Evolutionary conservation across 2,113 vertebrate genomes (phyloP).

Genomic region (Haemorhous mexicanus): DNA sequence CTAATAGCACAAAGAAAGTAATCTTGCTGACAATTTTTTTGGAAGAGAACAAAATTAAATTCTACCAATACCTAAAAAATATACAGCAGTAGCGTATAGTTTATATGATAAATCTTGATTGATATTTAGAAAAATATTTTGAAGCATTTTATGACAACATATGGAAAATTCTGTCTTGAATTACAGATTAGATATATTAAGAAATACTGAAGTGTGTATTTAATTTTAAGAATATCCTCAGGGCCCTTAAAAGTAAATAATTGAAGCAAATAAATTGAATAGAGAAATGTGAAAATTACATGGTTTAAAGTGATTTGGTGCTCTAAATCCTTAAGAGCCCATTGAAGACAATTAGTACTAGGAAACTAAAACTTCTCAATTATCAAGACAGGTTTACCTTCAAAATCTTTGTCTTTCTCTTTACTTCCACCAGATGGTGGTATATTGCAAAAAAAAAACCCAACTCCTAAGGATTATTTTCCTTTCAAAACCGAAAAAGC

Average conservation of each 20-base stretch:
- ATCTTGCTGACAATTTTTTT: neutral
- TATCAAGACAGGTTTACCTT: no score
- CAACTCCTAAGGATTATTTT: rapidly evolving
- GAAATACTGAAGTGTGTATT: neutral
- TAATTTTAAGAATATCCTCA: neutral
- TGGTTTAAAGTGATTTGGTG: neutral
- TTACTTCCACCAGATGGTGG: slow-evolving; percentile 52
- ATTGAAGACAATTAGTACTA: neutral
- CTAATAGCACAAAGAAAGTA: neutral
- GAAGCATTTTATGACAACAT: neutral
- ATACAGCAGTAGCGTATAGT: neutral
- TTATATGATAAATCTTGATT: neutral
- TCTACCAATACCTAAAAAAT: neutral
- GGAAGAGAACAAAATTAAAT: neutral
- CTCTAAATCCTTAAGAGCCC: neutral
- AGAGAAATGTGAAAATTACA: neutral
- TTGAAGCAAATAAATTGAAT: neutral
- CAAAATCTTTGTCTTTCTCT: neutral
- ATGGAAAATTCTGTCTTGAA: neutral
- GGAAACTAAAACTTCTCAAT: neutral
- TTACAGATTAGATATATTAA: neutral
- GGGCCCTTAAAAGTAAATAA: neutral
- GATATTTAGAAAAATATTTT: neutral
- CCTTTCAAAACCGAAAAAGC: neutral
- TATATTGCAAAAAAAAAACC: neutral